Conservation (phyloP, 2,113 vertebrate species). For the Pterocles gutturalis region DNA sequence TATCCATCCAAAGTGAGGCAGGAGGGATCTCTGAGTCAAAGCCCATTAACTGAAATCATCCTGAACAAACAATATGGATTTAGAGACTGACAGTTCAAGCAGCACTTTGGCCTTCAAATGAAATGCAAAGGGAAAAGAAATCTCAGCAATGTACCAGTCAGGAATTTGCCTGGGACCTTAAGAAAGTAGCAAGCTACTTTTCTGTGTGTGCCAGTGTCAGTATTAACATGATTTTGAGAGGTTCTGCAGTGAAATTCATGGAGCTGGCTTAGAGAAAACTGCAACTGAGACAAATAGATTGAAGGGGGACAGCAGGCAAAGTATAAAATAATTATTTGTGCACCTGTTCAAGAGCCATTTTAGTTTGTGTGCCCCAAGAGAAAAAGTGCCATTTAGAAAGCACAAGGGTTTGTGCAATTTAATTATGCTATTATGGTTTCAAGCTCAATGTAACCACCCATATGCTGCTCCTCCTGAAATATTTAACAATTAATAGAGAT, state of each 20-base stretch:
- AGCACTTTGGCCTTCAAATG: neutral
- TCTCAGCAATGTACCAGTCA: neutral
- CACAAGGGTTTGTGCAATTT: neutral
- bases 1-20: neutral
- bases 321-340: conserved; percentile 29
- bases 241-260: neutral
- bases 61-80: neutral
- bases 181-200: neutral
- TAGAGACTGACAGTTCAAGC: neutral
- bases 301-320: neutral
- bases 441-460: neutral
- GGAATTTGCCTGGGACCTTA: neutral
- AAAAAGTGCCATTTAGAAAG: conserved; percentile 8
- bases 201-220: neutral
- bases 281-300: neutral
- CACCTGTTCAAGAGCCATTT: conserved; percentile 29
- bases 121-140: neutral
- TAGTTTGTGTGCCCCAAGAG: conserved; percentile 16
- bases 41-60: neutral
- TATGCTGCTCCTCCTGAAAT: conserved; percentile 36
- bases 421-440: neutral
- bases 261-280: neutral
- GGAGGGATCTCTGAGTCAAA: neutral
- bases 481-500: conserved; percentile 43
- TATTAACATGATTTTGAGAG: neutral